Evolutionary conservation across 2,113 vertebrate species (phyloP), one percentile per base, ranked within the genome.

Genomic region (Diadophis punctatus): DNA sequence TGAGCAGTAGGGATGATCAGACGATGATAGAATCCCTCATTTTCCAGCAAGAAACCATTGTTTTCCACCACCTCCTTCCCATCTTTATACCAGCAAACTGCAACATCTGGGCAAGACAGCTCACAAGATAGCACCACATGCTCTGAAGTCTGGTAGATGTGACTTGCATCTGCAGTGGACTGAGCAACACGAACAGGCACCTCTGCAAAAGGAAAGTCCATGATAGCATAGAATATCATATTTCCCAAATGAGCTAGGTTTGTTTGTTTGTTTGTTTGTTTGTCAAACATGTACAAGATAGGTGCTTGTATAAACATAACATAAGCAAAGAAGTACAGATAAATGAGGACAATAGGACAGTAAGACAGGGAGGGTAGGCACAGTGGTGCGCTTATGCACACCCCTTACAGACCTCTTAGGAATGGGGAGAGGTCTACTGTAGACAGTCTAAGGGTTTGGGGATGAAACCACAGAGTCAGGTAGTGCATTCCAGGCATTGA

Each of bases 61-160:
- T 27, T 74, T 43, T 88, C 60, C 30, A 43, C 80, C 52, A 99
- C 98, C 93, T 99, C 98, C 3, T 98, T 96, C 20, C 98, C 98
- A 0, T 99, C 98, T 93, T 98, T 98, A 97, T 98, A 99, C 99
- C 99, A 99, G 56, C 0, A 92, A 39, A 99, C 98, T 0, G 88
- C 55, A 11, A 98, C 98, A 0, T 96, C 98, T 0, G 94, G 95
- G 43, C 96, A 95, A 91, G 99, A 99, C 86, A 99, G 97, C 96
- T 99, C 98, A 88, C 99, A 99, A 96, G 98, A 98, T 94, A 99
- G 95, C 56, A 98, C 98, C 97, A 99, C 98, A 2, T 97, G 97
- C 95, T 99, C 98, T 0, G 98, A 97, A 0, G 96, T 97, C 74
- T 96, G 91, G 5, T 99, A 99, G 14, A 97, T 93, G 93, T 98